These are phyloP conservation scores for Phalacrocorax pelagicus DNA, from an alignment of 2,113 vertebrate species.

Conservation along the genomic window DNA sequence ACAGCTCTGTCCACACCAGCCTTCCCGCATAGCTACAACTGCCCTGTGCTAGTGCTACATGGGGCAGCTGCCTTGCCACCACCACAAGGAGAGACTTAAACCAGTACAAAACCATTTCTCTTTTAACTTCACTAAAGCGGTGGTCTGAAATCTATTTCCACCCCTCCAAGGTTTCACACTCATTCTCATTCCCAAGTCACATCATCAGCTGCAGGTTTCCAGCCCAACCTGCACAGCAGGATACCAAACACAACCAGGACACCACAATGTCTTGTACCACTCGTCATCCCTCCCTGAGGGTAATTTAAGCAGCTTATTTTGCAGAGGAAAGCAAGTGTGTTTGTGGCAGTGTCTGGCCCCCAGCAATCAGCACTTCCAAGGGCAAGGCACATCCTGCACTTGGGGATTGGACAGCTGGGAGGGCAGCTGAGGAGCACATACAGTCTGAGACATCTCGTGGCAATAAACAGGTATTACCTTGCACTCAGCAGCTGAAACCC, in stretches of 20 bases:
- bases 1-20: not conserved
- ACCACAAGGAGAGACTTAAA: not conserved
- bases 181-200: not conserved
- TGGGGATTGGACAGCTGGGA: not conserved
- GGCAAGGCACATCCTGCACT: not conserved
- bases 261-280: not conserved
- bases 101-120: not conserved
- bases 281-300: not conserved
- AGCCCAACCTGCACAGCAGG: fast-evolving
- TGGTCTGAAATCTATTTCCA: not conserved
- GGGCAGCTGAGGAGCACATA: not conserved
- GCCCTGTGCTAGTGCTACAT: not conserved
- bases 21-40: not conserved
- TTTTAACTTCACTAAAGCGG: not conserved
- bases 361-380: not conserved
- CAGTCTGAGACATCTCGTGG: not conserved
- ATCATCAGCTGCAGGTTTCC: not conserved
- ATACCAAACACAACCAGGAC: not conserved
- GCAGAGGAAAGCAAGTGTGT: not conserved
- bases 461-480: not conserved
- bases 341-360: not conserved
- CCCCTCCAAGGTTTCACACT: not conserved
- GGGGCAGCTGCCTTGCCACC: not conserved
- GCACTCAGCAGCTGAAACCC: not conserved
- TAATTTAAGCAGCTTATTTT: not conserved